These are phyloP conservation scores for Diplosoma virens DNA, from an alignment of 23 tunicate species.

Conservation along the genomic window DNA sequence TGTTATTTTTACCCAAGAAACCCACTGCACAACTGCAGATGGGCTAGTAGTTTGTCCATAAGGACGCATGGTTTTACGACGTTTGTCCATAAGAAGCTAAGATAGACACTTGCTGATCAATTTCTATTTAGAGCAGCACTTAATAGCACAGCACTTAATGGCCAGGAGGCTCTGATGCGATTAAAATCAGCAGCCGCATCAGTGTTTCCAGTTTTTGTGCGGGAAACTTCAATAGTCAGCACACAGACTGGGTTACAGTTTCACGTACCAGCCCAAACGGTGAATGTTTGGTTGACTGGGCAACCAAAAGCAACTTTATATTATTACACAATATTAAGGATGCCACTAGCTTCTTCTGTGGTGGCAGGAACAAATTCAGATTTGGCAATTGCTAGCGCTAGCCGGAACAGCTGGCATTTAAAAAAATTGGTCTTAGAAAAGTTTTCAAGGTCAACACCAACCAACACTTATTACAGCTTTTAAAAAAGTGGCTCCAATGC, in stretches of 20 bases:
- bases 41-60: too few species aligned
- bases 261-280: constrained; percentile 7
- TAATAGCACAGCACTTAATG: too few species aligned
- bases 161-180: too few species aligned
- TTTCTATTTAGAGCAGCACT: too few species aligned
- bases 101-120: too few species aligned
- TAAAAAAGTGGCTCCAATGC: too few species aligned
- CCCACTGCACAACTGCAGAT: too few species aligned
- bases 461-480: too few species aligned
- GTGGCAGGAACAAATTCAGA: constrained; percentile 26
- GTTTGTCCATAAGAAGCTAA: too few species aligned
- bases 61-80: too few species aligned
- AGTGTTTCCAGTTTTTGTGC: constrained; percentile 5
- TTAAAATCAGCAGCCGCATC: too few species aligned
- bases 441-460: constrained; percentile 16
- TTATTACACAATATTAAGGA: constrained; percentile 9
- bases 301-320: not conserved
- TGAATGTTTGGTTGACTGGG: constrained; percentile 20
- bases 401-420: constrained; percentile 5
- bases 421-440: not conserved
- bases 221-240: constrained; percentile 22
- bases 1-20: too few species aligned
- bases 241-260: not conserved
- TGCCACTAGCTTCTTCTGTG: constrained; percentile 19
- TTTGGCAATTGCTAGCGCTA: constrained; percentile 19